Base-by-base conservation (phyloP, 2,888 invertebrate genomes). In the Callinectes sapidus region DNA sequence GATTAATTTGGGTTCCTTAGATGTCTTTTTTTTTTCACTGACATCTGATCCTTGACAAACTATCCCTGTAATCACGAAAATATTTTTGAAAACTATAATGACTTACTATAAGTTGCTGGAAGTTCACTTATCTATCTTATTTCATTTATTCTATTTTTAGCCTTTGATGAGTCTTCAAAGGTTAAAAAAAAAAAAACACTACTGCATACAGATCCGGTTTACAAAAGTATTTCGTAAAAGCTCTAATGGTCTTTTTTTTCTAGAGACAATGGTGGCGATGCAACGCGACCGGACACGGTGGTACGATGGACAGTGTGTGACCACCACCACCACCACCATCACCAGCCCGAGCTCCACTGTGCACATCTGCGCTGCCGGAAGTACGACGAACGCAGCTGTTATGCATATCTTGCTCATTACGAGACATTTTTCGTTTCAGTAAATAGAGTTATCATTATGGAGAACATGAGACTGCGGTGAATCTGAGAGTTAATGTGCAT, bases 291-390 rank as follows among this genome's bases (percentile, higher is more conserved):
- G 81, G 35, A 35, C 81, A 32, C 32, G 35, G 16, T 35, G 81
- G 35, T 81, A 81, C 81, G 81, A 81, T 14, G 81, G 81, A 35
- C 81, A 81, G 71, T 28, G 28, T 71, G 71, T 71, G 71, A 71
- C 28, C 28, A 28, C 71, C 71, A 71, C 71, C 71, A 71, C 35
- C 81, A 81, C 81, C 35, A 16, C 35, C 61, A 18, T 18, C 61
- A 71, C 2, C 71, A 61, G 23, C 61, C 18, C 61, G 48, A 10
- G 61, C 18, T 23, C 61, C 61, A 23, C 71, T n/a, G 13, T 16
- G 81, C 16, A 35, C 81, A 81, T 35, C 32, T 35, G 35, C 14
- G 35, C 35, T 81, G 35, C 81, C 81, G 81, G 81, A 81, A 32
- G 81, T 81, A 35, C 32, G 81, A 81, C 14, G 18, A 81, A 28